Conservation (phyloP, 2,888 invertebrate genomes). For the Scaptomyza parva region DNA sequence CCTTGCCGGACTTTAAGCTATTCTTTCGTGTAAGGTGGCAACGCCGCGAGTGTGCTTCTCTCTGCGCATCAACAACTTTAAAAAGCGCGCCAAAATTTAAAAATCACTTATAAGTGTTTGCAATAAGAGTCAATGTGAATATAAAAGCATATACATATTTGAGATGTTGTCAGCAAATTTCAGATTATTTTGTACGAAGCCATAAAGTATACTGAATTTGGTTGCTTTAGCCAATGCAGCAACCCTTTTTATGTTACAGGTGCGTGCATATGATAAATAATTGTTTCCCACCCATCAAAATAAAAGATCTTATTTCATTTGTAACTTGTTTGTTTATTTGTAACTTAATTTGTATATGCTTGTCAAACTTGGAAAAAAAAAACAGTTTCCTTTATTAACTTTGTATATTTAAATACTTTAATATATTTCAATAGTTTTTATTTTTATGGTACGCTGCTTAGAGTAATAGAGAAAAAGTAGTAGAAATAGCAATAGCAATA, state of each 20-base stretch:
- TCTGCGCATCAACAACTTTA: not conserved
- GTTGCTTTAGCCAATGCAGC: not conserved
- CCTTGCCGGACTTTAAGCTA: not conserved
- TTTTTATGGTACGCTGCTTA: slow-evolving; percentile 53
- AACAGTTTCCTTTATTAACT: not conserved
- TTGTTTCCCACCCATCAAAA: not conserved
- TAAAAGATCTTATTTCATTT: not conserved
- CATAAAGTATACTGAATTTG: too few relatives aligned
- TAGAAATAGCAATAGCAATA: slow-evolving; percentile 36
- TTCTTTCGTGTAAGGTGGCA: slow-evolving; percentile 16
- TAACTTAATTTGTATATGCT: not conserved
- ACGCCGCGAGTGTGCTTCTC: not conserved
- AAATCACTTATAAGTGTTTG: too few relatives aligned
- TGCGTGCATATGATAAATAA: not conserved
- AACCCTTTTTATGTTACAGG: not conserved
- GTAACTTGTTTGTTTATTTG: not conserved
- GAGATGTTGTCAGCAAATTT: too few relatives aligned
- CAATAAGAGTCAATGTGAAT: too few relatives aligned
- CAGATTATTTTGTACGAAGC: too few relatives aligned
- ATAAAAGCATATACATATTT: too few relatives aligned
- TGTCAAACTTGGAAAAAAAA: not conserved
- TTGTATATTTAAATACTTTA: slow-evolving; percentile 48
- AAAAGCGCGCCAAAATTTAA: too few relatives aligned
- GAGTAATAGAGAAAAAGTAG: slow-evolving; percentile 43
- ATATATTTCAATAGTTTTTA: slow-evolving; percentile 48